These are phyloP conservation scores for Anolis carolinensis DNA, from an alignment of 2,113 vertebrate species.

Conservation along the genomic window DNA sequence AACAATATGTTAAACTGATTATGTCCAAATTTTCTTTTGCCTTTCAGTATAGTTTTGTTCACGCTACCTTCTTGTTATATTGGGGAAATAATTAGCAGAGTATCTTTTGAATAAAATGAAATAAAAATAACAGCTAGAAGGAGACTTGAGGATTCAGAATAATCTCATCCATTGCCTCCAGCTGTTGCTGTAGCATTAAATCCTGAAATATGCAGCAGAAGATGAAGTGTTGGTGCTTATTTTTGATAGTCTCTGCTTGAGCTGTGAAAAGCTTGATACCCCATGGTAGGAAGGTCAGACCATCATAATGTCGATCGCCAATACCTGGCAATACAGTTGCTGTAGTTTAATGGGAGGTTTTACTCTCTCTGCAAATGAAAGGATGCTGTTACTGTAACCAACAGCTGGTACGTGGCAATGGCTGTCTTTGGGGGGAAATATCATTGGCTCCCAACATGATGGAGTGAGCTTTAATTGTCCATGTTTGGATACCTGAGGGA, in stretches of 20 bases:
- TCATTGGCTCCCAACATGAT: conserved; percentile 64
- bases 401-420: conserved; percentile 40
- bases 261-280: background rate
- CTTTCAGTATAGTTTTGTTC: background rate
- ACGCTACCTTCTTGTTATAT: background rate
- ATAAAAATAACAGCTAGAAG: conserved; percentile 16
- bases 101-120: background rate
- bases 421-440: conserved; percentile 51
- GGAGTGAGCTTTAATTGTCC: conserved; percentile 74
- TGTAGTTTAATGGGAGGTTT: rapidly evolving
- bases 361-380: background rate
- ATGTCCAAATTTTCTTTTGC: too few species aligned
- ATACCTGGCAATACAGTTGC: background rate
- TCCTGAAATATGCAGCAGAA: background rate
- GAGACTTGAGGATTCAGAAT: background rate
- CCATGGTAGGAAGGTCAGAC: background rate
- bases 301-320: background rate
- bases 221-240: background rate
- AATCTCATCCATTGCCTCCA: background rate
- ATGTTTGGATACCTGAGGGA: conserved; percentile 66
- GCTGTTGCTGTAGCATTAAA: conserved; percentile 11
- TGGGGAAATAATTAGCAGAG: background rate
- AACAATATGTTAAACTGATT: background rate
- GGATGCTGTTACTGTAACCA: background rate
- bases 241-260: background rate